A percentile compares a stretch with the other conserved stretches of the same genome.
Conservation (phyloP, 2,888 invertebrate genomes). For the Campoletis raptor region DNA sequence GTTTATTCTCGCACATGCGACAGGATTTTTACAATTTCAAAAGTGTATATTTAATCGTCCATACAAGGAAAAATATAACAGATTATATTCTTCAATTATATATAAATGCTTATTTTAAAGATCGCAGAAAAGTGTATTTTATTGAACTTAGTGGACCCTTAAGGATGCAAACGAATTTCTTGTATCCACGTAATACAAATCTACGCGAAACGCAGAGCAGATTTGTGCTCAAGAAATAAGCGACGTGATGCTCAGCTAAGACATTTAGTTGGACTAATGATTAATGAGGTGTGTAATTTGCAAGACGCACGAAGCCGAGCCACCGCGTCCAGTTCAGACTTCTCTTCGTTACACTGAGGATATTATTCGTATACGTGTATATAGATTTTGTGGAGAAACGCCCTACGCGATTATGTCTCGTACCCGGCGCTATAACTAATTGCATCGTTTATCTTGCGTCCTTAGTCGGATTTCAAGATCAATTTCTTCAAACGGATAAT, state of each 20-base stretch:
- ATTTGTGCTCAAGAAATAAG: constrained; percentile 26
- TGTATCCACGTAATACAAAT: background rate
- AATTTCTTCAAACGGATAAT: constrained; percentile 63
- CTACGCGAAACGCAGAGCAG: constrained; percentile 15
- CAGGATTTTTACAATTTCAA: constrained; percentile 56
- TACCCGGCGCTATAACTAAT: constrained; percentile 63
- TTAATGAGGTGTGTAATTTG: constrained; percentile 70
- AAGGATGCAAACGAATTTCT: constrained; percentile 29
- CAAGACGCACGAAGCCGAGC: constrained; percentile 61
- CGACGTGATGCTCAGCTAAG: constrained; percentile 32
- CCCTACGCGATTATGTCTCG: constrained; percentile 65
- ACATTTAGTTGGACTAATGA: constrained; percentile 66
- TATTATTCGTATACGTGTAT: constrained; percentile 16
- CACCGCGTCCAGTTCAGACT: constrained; percentile 54
- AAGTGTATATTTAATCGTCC: constrained; percentile 20
- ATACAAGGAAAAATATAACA: background rate
- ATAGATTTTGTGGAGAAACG: constrained; percentile 28
- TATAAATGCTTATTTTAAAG: background rate
- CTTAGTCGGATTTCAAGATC: constrained; percentile 64
- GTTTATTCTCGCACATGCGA: constrained; percentile 43
- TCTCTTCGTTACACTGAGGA: constrained; percentile 21
- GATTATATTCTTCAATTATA: background rate
- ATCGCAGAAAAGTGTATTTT: background rate
- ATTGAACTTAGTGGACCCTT: background rate
- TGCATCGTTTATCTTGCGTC: constrained; percentile 66